Evolutionary conservation across 2,888 invertebrate genomes (phyloP).

Genomic region (Serrognathus titanus): DNA sequence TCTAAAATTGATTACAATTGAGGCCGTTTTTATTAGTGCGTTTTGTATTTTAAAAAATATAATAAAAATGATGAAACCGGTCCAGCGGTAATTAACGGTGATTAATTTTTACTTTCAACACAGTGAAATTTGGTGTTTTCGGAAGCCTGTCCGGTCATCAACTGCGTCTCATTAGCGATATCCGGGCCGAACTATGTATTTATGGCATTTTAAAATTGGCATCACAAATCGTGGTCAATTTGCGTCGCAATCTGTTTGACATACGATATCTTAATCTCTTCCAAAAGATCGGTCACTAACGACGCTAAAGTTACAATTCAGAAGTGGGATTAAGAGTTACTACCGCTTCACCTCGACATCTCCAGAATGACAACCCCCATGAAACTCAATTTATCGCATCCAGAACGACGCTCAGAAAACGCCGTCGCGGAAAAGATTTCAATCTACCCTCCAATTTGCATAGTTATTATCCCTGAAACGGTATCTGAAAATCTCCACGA

Average conservation of each 20-base stretch:
- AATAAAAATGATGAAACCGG: too few species aligned
- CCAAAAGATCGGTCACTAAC: background rate
- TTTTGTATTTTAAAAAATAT: too few species aligned
- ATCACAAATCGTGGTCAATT: conserved; percentile 10
- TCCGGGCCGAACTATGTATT: background rate
- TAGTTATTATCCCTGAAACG: conserved; percentile 18
- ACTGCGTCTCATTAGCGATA: background rate
- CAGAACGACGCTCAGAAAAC: conserved; percentile 7
- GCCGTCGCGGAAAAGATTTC: conserved; percentile 6
- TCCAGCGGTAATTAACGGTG: too few species aligned
- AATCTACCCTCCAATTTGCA: conserved; percentile 17
- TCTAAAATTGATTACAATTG: too few species aligned
- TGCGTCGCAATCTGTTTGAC: conserved; percentile 14
- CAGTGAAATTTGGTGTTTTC: too few species aligned
- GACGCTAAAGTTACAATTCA: background rate
- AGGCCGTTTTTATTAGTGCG: too few species aligned
- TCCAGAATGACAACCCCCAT: background rate
- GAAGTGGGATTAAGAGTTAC: background rate
- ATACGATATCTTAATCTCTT: conserved; percentile 7
- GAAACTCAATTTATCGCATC: conserved; percentile 1
- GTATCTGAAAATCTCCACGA: conserved; percentile 27
- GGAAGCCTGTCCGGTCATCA: background rate
- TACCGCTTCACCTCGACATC: background rate
- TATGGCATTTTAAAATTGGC: background rate
- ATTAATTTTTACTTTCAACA: too few species aligned